Evolutionary conservation across 2,888 invertebrate genomes (phyloP).

Genomic region (Coleophora deauratella): DNA sequence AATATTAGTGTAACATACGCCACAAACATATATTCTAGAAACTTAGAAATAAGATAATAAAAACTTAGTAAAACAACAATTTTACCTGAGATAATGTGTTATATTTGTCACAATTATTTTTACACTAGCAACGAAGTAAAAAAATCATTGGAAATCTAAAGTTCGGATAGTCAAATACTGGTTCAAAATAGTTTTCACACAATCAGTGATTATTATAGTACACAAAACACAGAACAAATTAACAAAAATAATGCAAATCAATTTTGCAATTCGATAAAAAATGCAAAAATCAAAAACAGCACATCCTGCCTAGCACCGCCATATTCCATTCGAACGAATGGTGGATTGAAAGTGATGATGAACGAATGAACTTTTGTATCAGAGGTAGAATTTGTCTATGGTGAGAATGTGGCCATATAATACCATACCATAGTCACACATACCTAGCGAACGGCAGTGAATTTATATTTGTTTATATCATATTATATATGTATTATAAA

Average conservation of each 20-base stretch:
- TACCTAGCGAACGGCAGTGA: too few relatives aligned
- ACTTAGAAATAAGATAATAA: neutral
- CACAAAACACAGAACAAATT: constrained; percentile 28
- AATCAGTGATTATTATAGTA: constrained; percentile 20
- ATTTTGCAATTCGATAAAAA: constrained; percentile 41
- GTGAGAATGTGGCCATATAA: too few relatives aligned
- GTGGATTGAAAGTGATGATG: constrained; percentile 20
- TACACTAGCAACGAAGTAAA: constrained; percentile 68
- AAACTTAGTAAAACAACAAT: constrained; percentile 36
- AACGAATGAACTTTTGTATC: too few relatives aligned
- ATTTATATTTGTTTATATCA: too few relatives aligned
- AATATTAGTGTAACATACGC: too few relatives aligned
- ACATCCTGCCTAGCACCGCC: constrained; percentile 72
- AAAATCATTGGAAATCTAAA: constrained; percentile 62
- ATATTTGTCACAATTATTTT: constrained; percentile 72
- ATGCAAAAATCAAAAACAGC: constrained; percentile 62
- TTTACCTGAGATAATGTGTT: constrained; percentile 61
- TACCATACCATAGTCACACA: too few relatives aligned
- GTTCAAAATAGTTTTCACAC: constrained; percentile 27
- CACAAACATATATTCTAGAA: too few relatives aligned
- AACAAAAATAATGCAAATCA: constrained; percentile 28
- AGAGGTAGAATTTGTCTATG: too few relatives aligned
- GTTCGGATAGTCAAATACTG: constrained; percentile 31
- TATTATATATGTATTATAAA: too few relatives aligned
- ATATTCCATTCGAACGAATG: constrained; percentile 50